phyloP scores from a whole-genome alignment of 2,113 vertebrate species.

The Archilochus colubris region DNA sequence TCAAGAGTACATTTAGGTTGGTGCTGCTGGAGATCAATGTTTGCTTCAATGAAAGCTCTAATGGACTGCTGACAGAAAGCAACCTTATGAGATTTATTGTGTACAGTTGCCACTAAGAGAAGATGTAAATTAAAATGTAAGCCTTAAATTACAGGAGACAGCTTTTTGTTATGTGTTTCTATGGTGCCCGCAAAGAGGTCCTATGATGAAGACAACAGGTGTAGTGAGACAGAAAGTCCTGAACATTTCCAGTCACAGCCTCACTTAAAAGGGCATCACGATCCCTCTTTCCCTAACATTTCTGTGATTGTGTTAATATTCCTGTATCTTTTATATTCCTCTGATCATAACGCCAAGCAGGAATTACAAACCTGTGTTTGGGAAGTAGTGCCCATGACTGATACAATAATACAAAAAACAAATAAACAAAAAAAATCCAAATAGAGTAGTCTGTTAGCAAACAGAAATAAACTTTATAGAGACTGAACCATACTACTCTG shows the following conservation, averaged over 20 bases:
- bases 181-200: background rate
- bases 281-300: background rate
- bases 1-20: background rate
- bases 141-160: background rate
- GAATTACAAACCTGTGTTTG: background rate
- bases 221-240: background rate
- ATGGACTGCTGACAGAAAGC: background rate
- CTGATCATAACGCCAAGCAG: background rate
- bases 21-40: background rate
- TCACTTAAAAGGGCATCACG: background rate
- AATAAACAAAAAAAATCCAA: background rate
- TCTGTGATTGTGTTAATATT: conserved; percentile 5
- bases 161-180: background rate
- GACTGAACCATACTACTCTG: background rate
- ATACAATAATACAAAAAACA: background rate
- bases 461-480: conserved; percentile 25
- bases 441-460: background rate
- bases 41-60: background rate
- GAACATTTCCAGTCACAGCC: conserved; percentile 7
- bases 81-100: conserved; percentile 17
- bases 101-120: background rate
- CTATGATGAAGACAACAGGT: conserved; percentile 23
- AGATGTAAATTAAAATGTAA: conserved; percentile 16
- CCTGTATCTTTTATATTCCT: conserved; percentile 7
- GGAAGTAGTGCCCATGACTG: background rate